phyloP scores from a whole-genome alignment of 2,888 invertebrate species.

The Strigamia maritima region DNA sequence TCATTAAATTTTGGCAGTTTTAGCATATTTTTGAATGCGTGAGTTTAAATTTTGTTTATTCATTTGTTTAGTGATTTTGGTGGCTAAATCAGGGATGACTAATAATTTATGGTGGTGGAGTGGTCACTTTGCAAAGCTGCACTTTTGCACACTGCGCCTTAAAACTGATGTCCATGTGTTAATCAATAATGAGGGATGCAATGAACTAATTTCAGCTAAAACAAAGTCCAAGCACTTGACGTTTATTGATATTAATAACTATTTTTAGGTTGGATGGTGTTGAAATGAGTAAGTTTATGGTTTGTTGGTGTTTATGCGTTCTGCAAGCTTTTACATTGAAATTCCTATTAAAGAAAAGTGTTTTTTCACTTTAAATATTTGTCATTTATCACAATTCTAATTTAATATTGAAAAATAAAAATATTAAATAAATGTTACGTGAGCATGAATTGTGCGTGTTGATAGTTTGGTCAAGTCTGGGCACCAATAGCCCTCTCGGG shows the following conservation, averaged over 20 bases:
- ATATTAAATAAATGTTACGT: too few species aligned
- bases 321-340: background rate
- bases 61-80: too few species aligned
- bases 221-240: background rate
- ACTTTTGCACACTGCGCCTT: background rate
- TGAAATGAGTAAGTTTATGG: background rate
- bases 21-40: too few species aligned
- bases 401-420: too few species aligned
- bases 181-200: background rate
- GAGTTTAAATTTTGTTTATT: too few species aligned
- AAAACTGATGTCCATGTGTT: background rate
- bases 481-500: too few species aligned
- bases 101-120: background rate
- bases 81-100: background rate
- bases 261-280: background rate
- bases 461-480: too few species aligned
- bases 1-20: too few species aligned
- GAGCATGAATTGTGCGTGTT: too few species aligned
- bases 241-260: background rate
- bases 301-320: background rate
- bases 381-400: too few species aligned
- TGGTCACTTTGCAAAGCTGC: background rate
- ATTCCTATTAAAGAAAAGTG: background rate
- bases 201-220: background rate
- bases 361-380: background rate